A percentile compares a stretch with the other conserved stretches of the same genome.
These are phyloP conservation scores for Drosophila bifasciata DNA, from an alignment of 1,140 invertebrate species.

Conservation along the genomic window DNA sequence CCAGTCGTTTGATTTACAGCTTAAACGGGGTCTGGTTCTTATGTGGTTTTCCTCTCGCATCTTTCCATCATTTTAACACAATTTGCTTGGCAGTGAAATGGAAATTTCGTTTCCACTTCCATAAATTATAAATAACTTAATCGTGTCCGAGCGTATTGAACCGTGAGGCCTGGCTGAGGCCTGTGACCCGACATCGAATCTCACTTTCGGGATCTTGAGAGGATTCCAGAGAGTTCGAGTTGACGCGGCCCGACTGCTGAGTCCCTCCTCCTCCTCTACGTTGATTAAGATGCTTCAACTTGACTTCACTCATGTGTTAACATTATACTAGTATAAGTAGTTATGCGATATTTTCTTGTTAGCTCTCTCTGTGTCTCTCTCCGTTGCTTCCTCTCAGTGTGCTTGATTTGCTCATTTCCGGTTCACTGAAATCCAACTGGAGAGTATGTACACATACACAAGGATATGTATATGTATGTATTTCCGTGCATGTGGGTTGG, in stretches of 20 bases:
- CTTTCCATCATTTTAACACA: constrained; percentile 66
- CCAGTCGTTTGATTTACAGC: neutral
- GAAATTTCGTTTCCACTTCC: constrained; percentile 53
- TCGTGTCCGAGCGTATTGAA: constrained; percentile 73
- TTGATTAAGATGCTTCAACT: constrained; percentile 71
- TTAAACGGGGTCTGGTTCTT: constrained; percentile 1
- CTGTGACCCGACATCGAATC: neutral
- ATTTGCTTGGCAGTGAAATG: constrained; percentile 59
- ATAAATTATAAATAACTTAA: constrained; percentile 79
- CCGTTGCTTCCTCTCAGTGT: constrained; percentile 20
- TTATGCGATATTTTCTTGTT: constrained; percentile 28
- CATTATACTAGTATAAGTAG: constrained; percentile 17
- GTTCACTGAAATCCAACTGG: constrained; percentile 63
- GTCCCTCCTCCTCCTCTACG: neutral
- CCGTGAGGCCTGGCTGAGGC: constrained; percentile 25
- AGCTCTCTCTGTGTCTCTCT: constrained; percentile 13
- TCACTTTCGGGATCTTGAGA: constrained; percentile 26
- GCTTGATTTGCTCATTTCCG: constrained; percentile 76
- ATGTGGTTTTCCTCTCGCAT: constrained; percentile 8
- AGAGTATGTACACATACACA: neutral
- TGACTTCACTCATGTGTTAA: constrained; percentile 76
- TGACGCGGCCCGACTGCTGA: neutral
- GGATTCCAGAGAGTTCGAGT: constrained; percentile 30
- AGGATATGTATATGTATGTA: neutral
- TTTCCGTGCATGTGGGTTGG: constrained; percentile 2